Conservation (phyloP, 2,888 invertebrate species). For the Cacoxenus indagator region DNA sequence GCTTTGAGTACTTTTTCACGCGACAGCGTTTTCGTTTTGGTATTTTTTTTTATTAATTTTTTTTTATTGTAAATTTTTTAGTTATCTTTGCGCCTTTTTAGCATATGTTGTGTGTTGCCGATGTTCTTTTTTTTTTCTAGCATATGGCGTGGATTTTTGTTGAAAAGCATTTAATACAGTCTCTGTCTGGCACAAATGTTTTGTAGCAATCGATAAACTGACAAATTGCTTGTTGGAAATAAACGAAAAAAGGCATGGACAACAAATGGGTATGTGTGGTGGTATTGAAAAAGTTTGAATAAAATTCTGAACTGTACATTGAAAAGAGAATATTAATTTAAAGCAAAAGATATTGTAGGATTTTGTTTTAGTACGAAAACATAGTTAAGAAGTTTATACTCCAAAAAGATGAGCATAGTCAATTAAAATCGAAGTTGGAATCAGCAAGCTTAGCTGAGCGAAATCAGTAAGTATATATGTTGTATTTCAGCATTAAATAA, state of each 20-base stretch:
- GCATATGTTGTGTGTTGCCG: constrained; percentile 43
- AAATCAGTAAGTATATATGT: too few relatives aligned
- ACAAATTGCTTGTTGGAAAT: constrained; percentile 60
- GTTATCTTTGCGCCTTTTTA: constrained; percentile 50
- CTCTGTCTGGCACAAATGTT: constrained; percentile 65
- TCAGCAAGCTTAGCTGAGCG: too few relatives aligned
- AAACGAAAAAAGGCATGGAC: background rate
- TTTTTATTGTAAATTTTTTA: constrained; percentile 35
- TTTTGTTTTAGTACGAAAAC: background rate
- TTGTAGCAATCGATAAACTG: constrained; percentile 68
- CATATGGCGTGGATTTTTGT: constrained; percentile 56
- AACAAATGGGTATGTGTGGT: background rate
- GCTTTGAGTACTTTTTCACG: constrained; percentile 59
- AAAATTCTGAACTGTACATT: background rate
- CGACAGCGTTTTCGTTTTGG: constrained; percentile 12
- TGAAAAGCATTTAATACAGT: constrained; percentile 59
- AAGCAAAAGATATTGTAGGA: background rate
- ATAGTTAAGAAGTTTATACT: background rate
- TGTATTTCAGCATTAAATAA: too few relatives aligned
- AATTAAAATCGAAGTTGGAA: too few relatives aligned
- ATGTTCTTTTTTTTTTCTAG: constrained; percentile 7
- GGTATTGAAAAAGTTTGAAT: too few relatives aligned
- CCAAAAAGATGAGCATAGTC: background rate
- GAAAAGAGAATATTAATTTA: background rate
- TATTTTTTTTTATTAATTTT: constrained; percentile 35